Evolutionary conservation across 2,888 invertebrate genomes (phyloP).

Genomic region (Petrophora chlorosata): DNA sequence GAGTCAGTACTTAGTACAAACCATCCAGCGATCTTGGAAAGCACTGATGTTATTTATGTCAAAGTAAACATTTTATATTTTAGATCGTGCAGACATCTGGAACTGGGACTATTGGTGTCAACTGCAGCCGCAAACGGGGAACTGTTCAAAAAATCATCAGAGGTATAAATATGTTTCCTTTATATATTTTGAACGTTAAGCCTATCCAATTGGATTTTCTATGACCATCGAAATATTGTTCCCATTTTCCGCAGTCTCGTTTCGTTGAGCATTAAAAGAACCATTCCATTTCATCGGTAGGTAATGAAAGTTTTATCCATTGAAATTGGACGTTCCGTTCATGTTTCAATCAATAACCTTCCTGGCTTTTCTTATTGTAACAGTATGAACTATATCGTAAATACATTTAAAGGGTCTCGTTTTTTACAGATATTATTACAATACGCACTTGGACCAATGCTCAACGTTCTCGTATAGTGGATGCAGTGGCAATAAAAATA

Average conservation of each 20-base stretch:
- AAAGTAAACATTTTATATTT: conserved; percentile 20
- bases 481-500: conserved; percentile 60
- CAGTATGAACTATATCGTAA: not conserved
- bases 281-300: conserved; percentile 34
- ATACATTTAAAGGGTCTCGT: not conserved
- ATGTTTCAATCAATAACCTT: conserved; percentile 25
- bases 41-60: not conserved
- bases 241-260: conserved; percentile 32
- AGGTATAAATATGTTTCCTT: conserved; percentile 39
- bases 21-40: not conserved
- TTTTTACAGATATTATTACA: conserved; percentile 59
- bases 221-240: conserved; percentile 29
- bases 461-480: conserved; percentile 53
- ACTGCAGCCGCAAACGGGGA: conserved; percentile 53
- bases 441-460: conserved; percentile 53
- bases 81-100: conserved; percentile 50
- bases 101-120: conserved; percentile 66
- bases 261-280: conserved; percentile 34
- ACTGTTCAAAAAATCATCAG: conserved; percentile 38
- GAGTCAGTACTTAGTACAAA: too few relatives aligned
- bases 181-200: conserved; percentile 17
- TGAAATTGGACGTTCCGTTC: conserved; percentile 25
- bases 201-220: conserved; percentile 22
- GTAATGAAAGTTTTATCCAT: conserved; percentile 36
- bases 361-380: conserved; percentile 1